A percentile compares a stretch with the other conserved stretches of the same genome.
phyloP scores from a whole-genome alignment of 2,113 vertebrate genomes.

The Panurus biarmicus region DNA sequence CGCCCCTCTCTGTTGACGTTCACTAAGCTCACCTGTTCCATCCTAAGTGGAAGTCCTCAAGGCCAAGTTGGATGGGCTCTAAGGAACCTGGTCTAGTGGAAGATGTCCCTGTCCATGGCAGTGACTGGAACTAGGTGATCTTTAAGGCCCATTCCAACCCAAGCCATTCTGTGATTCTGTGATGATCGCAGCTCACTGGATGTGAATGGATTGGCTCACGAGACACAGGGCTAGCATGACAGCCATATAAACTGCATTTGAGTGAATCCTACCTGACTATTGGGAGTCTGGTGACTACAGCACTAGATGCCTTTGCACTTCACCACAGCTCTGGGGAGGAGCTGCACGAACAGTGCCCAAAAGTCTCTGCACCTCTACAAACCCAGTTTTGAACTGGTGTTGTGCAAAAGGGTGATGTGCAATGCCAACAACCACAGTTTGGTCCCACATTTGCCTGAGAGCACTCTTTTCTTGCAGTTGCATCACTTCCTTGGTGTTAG shows the following conservation, averaged over 20 bases:
- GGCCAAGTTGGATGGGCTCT: neutral
- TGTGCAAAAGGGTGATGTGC: neutral
- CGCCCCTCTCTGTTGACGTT: neutral
- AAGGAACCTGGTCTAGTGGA: neutral
- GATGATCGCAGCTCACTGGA: neutral
- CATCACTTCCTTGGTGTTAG: neutral
- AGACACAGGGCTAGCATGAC: neutral
- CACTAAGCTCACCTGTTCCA: neutral
- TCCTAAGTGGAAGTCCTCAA: neutral
- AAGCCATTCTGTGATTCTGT: neutral
- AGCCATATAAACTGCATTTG: neutral
- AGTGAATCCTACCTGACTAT: neutral
- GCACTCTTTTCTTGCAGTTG: neutral
- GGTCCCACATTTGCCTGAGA: fast-evolving
- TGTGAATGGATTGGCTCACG: fast-evolving
- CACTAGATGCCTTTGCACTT: neutral
- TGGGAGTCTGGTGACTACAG: neutral
- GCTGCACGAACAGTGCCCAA: neutral
- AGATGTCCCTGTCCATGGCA: neutral
- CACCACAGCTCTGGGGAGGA: neutral
- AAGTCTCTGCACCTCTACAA: neutral
- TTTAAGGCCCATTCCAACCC: neutral
- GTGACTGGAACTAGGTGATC: neutral
- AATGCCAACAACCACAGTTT: neutral
- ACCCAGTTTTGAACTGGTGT: neutral